phyloP scores from a whole-genome alignment of 2,888 invertebrate genomes.

The Bombylius major region DNA sequence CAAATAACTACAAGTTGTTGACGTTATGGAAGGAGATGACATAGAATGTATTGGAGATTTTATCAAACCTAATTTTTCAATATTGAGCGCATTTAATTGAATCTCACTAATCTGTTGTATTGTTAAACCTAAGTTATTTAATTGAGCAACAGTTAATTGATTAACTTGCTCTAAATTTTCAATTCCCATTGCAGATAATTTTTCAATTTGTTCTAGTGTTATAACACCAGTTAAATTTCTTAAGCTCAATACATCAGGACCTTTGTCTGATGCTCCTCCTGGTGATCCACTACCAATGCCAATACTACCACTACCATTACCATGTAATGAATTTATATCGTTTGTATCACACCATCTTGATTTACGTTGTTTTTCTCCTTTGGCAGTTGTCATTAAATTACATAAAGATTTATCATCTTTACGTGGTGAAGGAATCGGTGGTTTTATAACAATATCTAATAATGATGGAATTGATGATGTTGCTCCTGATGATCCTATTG shows the following conservation, averaged over 20 bases:
- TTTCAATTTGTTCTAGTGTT: conserved; percentile 44
- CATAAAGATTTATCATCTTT: conserved; percentile 30
- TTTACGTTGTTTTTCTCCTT: conserved; percentile 29
- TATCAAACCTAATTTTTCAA: conserved; percentile 41
- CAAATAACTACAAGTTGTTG: background rate
- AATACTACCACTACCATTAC: background rate
- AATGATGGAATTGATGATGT: conserved; percentile 26
- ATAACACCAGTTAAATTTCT: conserved; percentile 46
- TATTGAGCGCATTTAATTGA: conserved; percentile 47
- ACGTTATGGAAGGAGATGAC: background rate
- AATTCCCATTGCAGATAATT: conserved; percentile 46
- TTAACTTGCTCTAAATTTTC: conserved; percentile 48
- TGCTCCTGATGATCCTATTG: background rate
- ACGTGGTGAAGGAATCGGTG: conserved; percentile 16
- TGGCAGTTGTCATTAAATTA: conserved; percentile 6
- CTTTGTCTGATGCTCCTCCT: conserved; percentile 15
- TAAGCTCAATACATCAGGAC: conserved; percentile 40
- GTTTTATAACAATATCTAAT: conserved; percentile 34
- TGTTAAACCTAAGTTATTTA: conserved; percentile 47
- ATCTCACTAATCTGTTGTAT: conserved; percentile 48
- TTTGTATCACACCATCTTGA: conserved; percentile 31
- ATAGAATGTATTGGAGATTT: background rate
- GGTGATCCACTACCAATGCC: conserved; percentile 7
- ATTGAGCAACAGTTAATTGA: conserved; percentile 46
- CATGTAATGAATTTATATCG: background rate